Evolutionary conservation across 1,140 invertebrate species (phyloP).

Genomic region (Drosophila mojavensis): DNA sequence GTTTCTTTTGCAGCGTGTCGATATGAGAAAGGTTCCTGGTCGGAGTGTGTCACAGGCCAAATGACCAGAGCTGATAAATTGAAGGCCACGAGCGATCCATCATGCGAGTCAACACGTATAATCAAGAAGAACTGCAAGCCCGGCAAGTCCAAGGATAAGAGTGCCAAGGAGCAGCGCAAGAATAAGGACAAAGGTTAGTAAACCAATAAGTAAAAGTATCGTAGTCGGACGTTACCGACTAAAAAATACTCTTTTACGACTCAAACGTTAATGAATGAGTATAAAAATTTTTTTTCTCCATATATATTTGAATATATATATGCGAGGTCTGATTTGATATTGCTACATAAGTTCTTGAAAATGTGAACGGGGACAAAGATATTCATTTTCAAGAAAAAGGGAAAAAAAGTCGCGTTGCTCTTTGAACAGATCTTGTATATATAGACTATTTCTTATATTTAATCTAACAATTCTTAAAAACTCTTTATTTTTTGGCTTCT

Average conservation of each 20-base stretch:
- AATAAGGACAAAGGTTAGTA: slow-evolving; percentile 83
- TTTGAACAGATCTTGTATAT: too few relatives aligned
- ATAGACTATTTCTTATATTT: too few relatives aligned
- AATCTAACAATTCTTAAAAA: neutral
- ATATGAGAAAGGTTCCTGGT: slow-evolving; percentile 93
- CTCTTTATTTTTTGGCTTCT: neutral
- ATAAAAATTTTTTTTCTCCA: too few relatives aligned
- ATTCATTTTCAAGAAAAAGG: too few relatives aligned
- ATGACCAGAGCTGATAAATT: slow-evolving; percentile 89
- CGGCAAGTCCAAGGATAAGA: slow-evolving; percentile 84
- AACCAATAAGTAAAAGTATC: neutral
- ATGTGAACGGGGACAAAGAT: too few relatives aligned
- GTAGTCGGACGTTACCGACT: too few relatives aligned
- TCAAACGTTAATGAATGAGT: too few relatives aligned
- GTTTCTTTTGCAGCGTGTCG: slow-evolving; percentile 86
- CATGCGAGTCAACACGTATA: slow-evolving; percentile 89
- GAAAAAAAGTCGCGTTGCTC: too few relatives aligned
- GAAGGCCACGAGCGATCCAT: slow-evolving; percentile 89
- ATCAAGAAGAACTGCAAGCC: slow-evolving; percentile 90
- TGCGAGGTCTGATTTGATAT: too few relatives aligned
- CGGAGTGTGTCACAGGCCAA: slow-evolving; percentile 89
- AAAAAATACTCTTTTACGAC: neutral
- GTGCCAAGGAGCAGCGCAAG: slow-evolving; percentile 82
- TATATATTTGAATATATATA: neutral
- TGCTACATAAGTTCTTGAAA: too few relatives aligned